These are phyloP conservation scores for Laterallus jamaicensis DNA, from an alignment of 2,113 vertebrate genomes.

Conservation along the genomic window DNA sequence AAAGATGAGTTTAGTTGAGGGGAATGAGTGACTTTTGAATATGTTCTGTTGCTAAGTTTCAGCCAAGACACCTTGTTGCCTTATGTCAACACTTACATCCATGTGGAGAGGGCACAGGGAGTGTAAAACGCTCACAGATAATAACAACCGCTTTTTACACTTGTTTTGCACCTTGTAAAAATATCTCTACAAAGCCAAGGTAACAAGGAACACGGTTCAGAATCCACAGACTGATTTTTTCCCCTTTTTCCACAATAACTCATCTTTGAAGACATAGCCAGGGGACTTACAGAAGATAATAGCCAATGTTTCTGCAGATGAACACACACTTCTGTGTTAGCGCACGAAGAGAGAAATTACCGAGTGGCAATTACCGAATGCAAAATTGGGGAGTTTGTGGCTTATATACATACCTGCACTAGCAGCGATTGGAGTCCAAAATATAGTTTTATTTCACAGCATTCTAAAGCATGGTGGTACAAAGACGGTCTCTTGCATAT, in stretches of 20 bases:
- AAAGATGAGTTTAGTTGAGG: background rate
- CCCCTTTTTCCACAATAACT: background rate
- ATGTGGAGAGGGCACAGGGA: background rate
- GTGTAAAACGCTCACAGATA: background rate
- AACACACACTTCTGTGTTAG: background rate
- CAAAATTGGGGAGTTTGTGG: background rate
- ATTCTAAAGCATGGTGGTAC: background rate
- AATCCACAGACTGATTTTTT: background rate
- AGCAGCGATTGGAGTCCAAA: background rate
- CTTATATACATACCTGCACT: background rate
- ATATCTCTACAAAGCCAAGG: background rate
- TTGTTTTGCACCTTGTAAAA: background rate
- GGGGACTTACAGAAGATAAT: background rate
- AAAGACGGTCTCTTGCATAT: background rate
- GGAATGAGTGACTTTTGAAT: background rate
- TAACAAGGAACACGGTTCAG: background rate
- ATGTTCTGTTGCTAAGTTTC: background rate
- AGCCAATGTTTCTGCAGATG: background rate
- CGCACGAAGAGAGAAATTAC: background rate
- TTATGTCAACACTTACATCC: background rate
- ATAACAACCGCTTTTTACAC: background rate
- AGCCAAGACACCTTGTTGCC: background rate
- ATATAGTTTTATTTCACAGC: background rate
- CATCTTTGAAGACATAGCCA: background rate
- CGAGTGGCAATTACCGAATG: background rate